phyloP scores from a whole-genome alignment of 2,888 invertebrate genomes.

The Chymomyza amoena region DNA sequence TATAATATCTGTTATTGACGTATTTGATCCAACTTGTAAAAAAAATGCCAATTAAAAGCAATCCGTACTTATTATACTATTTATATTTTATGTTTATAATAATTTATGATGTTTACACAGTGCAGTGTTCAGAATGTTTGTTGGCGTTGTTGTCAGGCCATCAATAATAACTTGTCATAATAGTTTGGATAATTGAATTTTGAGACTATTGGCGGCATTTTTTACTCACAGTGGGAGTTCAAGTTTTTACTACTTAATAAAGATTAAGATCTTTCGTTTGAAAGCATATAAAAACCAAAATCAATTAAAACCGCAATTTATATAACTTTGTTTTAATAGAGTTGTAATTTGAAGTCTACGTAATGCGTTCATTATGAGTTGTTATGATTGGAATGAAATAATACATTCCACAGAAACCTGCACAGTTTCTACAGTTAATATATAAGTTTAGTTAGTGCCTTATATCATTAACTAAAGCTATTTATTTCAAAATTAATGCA shows the following conservation, averaged over 20 bases:
- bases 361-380: neutral
- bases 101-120: no score
- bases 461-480: neutral
- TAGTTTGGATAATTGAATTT: no score
- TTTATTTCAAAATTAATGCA: neutral
- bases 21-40: no score
- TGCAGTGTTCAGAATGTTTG: no score
- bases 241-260: neutral
- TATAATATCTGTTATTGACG: no score
- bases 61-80: no score
- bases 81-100: no score
- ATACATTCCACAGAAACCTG: neutral
- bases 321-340: neutral
- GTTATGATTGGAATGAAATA: neutral
- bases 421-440: neutral
- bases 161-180: no score
- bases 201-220: neutral
- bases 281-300: neutral
- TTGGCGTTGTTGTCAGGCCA: no score
- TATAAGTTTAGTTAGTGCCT: neutral
- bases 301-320: neutral
- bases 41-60: no score
- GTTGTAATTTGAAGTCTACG: neutral
- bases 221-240: neutral
- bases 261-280: no score